phyloP scores from a whole-genome alignment of 2,113 vertebrate genomes.

The Cettia cetti region DNA sequence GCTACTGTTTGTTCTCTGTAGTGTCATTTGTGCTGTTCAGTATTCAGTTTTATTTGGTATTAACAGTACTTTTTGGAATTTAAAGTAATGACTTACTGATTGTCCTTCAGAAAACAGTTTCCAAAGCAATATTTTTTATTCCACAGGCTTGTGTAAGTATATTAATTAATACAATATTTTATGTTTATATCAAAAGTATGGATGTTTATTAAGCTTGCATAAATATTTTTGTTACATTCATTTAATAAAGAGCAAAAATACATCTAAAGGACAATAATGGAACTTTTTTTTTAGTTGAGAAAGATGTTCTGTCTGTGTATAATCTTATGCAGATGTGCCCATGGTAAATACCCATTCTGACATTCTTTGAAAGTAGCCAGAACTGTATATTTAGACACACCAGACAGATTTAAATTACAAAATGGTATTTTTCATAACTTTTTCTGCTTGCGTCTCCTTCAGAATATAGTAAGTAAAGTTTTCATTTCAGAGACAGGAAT shows the following conservation, averaged over 20 bases:
- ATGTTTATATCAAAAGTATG: conserved; percentile 19
- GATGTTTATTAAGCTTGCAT: conserved; percentile 18
- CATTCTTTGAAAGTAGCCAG: conserved; percentile 59
- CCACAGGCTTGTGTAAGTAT: not conserved
- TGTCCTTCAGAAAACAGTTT: conserved; percentile 30
- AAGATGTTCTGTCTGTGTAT: conserved; percentile 40
- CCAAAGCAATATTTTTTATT: conserved; percentile 34
- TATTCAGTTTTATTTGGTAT: not conserved
- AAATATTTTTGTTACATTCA: conserved; percentile 43
- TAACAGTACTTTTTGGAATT: conserved; percentile 29
- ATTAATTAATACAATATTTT: conserved; percentile 11
- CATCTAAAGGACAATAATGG: conserved; percentile 30
- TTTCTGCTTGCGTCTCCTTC: conserved; percentile 18
- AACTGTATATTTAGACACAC: conserved; percentile 27
- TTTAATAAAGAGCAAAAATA: conserved; percentile 58
- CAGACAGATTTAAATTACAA: conserved; percentile 59
- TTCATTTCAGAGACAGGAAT: conserved; percentile 61
- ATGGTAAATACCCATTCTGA: conserved; percentile 47
- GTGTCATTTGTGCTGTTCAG: conserved; percentile 45
- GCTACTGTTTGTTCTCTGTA: conserved; percentile 25
- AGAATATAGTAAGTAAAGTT: conserved; percentile 42
- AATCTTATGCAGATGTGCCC: conserved; percentile 68
- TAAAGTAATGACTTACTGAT: conserved; percentile 48
- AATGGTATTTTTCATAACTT: conserved; percentile 60
- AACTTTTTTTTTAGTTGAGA: not conserved